A percentile compares a stretch with the other conserved stretches of the same genome.
Conservation (phyloP, 2,797 vertebrate species). For the Stomatorhinus walkeri region DNA sequence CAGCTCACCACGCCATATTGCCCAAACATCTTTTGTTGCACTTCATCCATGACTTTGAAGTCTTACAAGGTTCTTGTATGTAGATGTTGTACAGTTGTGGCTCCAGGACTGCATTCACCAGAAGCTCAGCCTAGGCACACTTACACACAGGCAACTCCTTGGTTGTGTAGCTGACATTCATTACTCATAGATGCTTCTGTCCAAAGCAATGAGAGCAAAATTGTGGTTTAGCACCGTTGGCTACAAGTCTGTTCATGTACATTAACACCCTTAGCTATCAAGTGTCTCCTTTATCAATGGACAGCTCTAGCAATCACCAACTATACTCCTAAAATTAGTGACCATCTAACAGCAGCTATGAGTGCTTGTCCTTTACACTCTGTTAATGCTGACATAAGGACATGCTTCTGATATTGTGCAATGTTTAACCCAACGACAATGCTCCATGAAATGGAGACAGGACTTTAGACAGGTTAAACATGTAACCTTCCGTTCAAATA, state of each 20-base stretch:
- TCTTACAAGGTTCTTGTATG: neutral
- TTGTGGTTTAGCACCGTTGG: neutral
- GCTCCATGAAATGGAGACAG: neutral
- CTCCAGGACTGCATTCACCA: neutral
- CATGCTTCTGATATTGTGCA: neutral
- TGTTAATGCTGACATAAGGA: neutral
- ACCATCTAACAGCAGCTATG: neutral
- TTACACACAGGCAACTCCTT: neutral
- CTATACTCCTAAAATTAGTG: neutral
- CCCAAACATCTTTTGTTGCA: neutral
- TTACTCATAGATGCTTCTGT: neutral
- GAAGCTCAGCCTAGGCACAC: neutral
- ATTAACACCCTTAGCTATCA: neutral
- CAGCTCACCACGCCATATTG: neutral
- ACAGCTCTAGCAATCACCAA: neutral
- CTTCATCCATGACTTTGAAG: neutral
- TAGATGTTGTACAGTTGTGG: neutral
- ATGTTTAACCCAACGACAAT: neutral
- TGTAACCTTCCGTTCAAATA: neutral
- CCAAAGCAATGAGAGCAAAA: neutral
- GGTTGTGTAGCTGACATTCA: neutral
- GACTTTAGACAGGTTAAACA: neutral
- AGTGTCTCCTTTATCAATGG: neutral
- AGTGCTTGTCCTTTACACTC: neutral
- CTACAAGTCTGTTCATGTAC: neutral